A percentile compares a stretch with the other conserved stretches of the same genome.
Evolutionary conservation across 1,140 invertebrate genomes (phyloP).

Genomic region (Euura lappo): DNA sequence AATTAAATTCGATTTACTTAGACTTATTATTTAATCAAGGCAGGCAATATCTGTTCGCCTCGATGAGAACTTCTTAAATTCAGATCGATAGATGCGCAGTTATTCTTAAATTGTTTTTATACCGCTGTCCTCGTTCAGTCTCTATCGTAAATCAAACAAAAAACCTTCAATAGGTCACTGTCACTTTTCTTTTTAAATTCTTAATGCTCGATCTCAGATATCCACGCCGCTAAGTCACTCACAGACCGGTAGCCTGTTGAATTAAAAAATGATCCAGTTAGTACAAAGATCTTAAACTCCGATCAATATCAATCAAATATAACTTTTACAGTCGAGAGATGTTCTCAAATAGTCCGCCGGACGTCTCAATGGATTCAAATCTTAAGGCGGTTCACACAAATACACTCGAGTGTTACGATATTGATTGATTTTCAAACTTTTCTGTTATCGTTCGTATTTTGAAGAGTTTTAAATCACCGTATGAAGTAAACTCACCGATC

Average conservation of each 20-base stretch:
- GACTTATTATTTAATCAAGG: background rate
- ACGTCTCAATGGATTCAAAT: no score
- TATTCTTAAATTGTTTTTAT: background rate
- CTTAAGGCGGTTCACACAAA: no score
- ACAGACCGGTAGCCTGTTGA: background rate
- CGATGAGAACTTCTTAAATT: background rate
- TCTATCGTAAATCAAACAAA: background rate
- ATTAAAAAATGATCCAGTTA: background rate
- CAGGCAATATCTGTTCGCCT: background rate
- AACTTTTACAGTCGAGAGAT: no score
- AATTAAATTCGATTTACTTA: background rate
- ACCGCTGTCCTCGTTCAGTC: background rate
- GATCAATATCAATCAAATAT: no score
- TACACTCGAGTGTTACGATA: no score
- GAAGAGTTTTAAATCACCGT: no score
- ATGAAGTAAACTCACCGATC: background rate
- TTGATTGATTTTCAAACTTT: no score
- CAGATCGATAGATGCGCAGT: background rate
- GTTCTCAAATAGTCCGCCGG: no score
- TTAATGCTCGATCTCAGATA: background rate
- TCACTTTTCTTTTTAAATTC: constrained; percentile 2
- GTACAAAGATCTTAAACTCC: no score
- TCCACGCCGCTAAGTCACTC: background rate
- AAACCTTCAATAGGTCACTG: constrained; percentile 5
- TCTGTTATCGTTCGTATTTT: no score